Conservation (phyloP, 2,113 vertebrate species). For the Lepidothrix coronata region DNA sequence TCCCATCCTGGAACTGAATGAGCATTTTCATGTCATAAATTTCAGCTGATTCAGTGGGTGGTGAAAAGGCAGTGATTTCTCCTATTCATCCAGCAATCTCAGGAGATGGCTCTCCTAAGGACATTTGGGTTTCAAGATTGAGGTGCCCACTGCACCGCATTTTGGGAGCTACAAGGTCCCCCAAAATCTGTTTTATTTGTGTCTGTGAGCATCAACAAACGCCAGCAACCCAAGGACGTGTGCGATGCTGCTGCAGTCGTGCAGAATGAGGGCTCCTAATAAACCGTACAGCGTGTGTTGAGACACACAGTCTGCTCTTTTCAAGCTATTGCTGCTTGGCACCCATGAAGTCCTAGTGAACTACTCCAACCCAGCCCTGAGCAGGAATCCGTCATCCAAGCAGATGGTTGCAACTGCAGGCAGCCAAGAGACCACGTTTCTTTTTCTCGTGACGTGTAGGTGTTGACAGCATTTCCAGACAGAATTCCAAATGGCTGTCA, state of each 20-base stretch:
- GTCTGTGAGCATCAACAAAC: background rate
- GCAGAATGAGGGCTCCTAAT: background rate
- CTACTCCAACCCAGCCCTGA: slow-evolving; percentile 63
- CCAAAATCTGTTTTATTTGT: background rate
- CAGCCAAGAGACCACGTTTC: slow-evolving; percentile 52
- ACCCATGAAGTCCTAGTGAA: slow-evolving; percentile 50
- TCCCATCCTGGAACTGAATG: background rate
- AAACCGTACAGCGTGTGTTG: background rate
- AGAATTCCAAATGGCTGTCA: slow-evolving; percentile 70
- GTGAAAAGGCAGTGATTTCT: background rate
- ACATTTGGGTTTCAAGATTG: background rate
- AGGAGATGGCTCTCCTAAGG: background rate
- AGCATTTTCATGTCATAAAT: slow-evolving; percentile 1
- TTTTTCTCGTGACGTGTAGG: slow-evolving; percentile 16
- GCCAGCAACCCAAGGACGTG: background rate
- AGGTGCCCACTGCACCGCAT: background rate
- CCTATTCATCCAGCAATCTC: background rate
- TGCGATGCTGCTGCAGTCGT: background rate
- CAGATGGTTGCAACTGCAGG: slow-evolving; percentile 70
- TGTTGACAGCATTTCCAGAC: slow-evolving; percentile 67
- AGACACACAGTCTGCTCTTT: slow-evolving; percentile 54
- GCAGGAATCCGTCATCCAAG: slow-evolving; percentile 60
- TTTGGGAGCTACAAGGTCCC: background rate
- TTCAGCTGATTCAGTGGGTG: background rate
- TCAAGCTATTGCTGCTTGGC: slow-evolving; percentile 60